Base-by-base conservation (phyloP, 2,797 vertebrate genomes). In the Thalassophryne amazonica region DNA sequence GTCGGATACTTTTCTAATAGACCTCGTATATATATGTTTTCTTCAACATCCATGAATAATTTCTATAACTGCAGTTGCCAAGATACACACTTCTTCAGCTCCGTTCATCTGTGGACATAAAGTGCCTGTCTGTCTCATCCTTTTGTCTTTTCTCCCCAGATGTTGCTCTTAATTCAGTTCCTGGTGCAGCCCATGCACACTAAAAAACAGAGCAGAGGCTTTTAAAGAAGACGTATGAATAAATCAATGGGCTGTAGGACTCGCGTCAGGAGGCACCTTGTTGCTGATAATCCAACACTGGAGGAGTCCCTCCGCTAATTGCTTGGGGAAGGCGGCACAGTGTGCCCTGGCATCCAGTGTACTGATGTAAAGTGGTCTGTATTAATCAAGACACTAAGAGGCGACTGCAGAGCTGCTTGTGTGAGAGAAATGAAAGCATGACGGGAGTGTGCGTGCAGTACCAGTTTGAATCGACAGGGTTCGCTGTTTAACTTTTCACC, bases 171-270 rank as follows among this genome's bases (percentile, higher is more conserved):
- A 73, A 75, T 78, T 78, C 59, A 65, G 46, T 48, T 71, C n/a
- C 43, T 65, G 60, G 55, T 66, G 55, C 80, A 81, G 75, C 56
- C 67, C 73, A 67, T 60, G 61, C 67, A 61, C 74, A 73, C n/a
- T n/a, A 70, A 47, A 85, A 84, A 66, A 31, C 79, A 76, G 75
- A 62, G 59, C 60, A 70, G 42, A 69, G 56, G 63, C 69, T 81
- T 85, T 85, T 78, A 80, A 77, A 84, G 76, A 88, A 87, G 78
- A 84, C 71, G 65, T 76, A 89, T 88, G 84, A 89, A 90, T 89
- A 88, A 91, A 86, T 91, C 78, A 87, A 78, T 70, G 72, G 74
- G 81, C 84, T 89, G 75, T 72, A 81, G 81, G 80, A 69, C 76
- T 77, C 69, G 55, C 79, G 72, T 89, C 85, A 86, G 85, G 76